These are phyloP conservation scores for Spea bombifrons DNA, from an alignment of 2,113 vertebrate genomes.

Conservation along the genomic window DNA sequence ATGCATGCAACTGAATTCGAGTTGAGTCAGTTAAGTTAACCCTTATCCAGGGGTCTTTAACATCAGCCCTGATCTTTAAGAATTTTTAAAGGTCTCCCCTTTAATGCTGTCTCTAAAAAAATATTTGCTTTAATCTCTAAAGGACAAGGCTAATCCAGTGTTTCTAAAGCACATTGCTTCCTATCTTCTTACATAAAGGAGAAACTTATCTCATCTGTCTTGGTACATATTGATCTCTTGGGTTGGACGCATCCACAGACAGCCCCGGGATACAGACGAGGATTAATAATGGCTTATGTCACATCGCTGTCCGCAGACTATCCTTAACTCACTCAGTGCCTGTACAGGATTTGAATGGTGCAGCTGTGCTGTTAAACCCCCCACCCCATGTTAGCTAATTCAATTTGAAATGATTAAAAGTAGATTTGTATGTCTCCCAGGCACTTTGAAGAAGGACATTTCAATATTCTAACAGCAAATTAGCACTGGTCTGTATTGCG, in stretches of 20 bases:
- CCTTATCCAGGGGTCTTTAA: no score
- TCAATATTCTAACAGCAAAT: conserved; percentile 1
- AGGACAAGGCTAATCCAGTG: neutral
- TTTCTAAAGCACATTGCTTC: conserved; percentile 30
- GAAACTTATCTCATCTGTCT: conserved; percentile 40
- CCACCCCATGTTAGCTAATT: neutral
- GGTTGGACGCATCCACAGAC: conserved; percentile 22
- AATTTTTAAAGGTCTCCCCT: no score
- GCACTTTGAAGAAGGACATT: neutral
- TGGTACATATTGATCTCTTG: conserved; percentile 35
- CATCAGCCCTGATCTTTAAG: no score
- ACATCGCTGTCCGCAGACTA: conserved; percentile 20
- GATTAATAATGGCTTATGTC: conserved; percentile 41
- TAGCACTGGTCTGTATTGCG: conserved; percentile 12
- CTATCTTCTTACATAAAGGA: conserved; percentile 32
- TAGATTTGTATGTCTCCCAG: neutral
- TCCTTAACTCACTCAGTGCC: conserved; percentile 20
- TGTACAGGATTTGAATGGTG: neutral
- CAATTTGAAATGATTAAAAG: conserved; percentile 23
- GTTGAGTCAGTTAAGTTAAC: no score
- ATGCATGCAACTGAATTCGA: no score
- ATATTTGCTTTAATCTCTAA: neutral
- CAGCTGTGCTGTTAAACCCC: neutral
- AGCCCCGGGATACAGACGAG: conserved; percentile 32
- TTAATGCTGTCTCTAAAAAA: neutral